Percentiles rank a stretch among this genome's conserved stretches.
Conservation (phyloP, 2,888 invertebrate species). For the Eurois occulta region DNA sequence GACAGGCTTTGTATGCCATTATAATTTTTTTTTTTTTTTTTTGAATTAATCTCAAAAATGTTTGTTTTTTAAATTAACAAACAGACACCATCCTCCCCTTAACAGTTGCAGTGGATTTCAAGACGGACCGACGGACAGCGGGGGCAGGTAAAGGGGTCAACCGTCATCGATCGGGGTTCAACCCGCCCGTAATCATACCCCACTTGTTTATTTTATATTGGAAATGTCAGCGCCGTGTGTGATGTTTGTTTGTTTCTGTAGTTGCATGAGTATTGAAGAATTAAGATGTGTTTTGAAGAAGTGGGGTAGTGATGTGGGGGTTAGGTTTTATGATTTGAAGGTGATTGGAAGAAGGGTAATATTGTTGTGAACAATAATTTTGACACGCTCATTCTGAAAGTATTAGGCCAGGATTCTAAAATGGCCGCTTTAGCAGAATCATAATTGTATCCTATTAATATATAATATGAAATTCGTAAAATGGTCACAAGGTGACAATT, state of each 20-base stretch:
- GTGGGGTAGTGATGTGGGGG: background rate
- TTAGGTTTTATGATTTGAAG: conserved; percentile 9
- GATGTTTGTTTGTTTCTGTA: conserved; percentile 34
- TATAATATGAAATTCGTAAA: too few species aligned
- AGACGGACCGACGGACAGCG: conserved; percentile 84
- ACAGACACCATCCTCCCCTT: conserved; percentile 70
- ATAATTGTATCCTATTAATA: too few species aligned
- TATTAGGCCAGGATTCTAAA: too few species aligned
- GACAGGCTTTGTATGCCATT: too few species aligned
- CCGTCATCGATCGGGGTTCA: conserved; percentile 84
- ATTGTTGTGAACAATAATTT: background rate
- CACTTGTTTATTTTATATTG: conserved; percentile 71
- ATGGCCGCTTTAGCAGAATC: too few species aligned
- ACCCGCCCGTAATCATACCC: conserved; percentile 67
- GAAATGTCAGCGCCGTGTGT: conserved; percentile 65
- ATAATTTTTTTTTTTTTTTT: too few species aligned
- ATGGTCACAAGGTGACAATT: too few species aligned
- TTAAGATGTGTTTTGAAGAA: conserved; percentile 32
- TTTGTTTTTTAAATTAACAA: background rate
- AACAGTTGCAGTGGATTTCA: conserved; percentile 83
- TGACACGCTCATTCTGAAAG: background rate
- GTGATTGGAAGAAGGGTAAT: background rate
- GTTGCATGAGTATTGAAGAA: conserved; percentile 7
- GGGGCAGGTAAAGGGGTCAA: conserved; percentile 89
- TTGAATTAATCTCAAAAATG: too few species aligned